A percentile compares a stretch with the other conserved stretches of the same genome.
phyloP scores from a whole-genome alignment of 2,888 invertebrate genomes.

The Orthosia incerta region DNA sequence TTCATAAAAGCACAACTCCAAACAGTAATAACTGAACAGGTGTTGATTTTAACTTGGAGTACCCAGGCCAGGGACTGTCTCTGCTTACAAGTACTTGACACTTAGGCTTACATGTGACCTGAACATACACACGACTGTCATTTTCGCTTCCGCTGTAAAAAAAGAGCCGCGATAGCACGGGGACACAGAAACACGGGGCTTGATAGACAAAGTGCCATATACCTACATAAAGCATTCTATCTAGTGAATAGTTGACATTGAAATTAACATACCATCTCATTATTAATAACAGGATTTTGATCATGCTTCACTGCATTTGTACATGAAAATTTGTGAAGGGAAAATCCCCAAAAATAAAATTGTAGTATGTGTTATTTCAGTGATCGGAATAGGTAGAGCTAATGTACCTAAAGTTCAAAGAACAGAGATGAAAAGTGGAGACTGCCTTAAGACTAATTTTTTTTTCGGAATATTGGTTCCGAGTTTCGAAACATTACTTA shows the following conservation, averaged over 20 bases:
- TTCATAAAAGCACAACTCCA: background rate
- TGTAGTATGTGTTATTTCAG: too few relatives aligned
- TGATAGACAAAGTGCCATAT: background rate
- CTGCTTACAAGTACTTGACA: conserved; percentile 4
- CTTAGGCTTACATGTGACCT: background rate
- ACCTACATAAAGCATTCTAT: background rate
- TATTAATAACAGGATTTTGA: conserved; percentile 13
- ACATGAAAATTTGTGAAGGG: conserved; percentile 6
- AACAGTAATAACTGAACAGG: background rate
- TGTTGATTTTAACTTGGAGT: background rate
- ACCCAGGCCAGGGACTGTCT: background rate
- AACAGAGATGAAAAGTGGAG: too few relatives aligned
- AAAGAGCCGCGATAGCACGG: conserved; percentile 5
- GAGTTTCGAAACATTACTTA: too few relatives aligned
- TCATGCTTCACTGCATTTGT: conserved; percentile 21
- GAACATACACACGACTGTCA: background rate
- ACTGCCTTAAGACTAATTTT: too few relatives aligned
- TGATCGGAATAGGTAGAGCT: too few relatives aligned
- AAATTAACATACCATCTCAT: conserved; percentile 33
- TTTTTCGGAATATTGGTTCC: too few relatives aligned
- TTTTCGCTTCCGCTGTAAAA: conserved; percentile 51
- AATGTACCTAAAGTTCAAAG: too few relatives aligned
- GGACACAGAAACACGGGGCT: background rate
- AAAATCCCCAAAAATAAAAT: background rate
- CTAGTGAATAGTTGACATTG: background rate